These are phyloP conservation scores for Cecidostiba fungosa DNA, from an alignment of 2,888 invertebrate species.

Conservation along the genomic window DNA sequence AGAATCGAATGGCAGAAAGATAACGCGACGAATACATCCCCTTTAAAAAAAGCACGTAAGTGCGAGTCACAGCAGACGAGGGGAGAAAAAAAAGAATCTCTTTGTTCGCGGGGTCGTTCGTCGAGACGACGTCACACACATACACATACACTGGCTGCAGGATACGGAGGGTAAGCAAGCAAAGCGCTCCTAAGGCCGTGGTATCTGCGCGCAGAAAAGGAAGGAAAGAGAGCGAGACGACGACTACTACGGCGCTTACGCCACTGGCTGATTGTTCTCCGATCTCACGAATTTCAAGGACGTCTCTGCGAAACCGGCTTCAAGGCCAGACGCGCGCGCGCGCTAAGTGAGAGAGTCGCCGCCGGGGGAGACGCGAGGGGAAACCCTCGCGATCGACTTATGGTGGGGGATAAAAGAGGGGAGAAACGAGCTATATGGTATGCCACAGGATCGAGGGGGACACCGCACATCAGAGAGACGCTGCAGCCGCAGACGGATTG, in stretches of 20 bases:
- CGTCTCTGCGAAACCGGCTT: conserved; percentile 76
- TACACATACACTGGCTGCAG: background rate
- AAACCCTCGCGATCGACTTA: background rate
- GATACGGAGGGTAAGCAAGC: conserved; percentile 29
- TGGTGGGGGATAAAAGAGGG: conserved; percentile 30
- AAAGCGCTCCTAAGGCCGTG: conserved; percentile 2
- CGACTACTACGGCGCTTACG: conserved; percentile 55
- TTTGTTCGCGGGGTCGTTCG: conserved; percentile 48
- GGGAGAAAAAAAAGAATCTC: conserved; percentile 51
- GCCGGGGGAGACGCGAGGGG: conserved; percentile 22
- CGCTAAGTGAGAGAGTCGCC: conserved; percentile 29
- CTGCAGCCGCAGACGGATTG: conserved; percentile 6
- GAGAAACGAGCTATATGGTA: background rate
- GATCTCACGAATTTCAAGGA: conserved; percentile 77
- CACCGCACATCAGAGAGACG: background rate
- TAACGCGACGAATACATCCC: conserved; percentile 34
- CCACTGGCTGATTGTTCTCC: conserved; percentile 68
- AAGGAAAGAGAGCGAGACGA: conserved; percentile 20
- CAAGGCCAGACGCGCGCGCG: conserved; percentile 65
- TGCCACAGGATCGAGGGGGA: conserved; percentile 26
- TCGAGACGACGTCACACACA: conserved; percentile 9
- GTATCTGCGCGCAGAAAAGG: background rate
- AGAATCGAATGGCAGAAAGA: background rate
- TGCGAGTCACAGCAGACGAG: background rate
- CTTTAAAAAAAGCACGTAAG: conserved; percentile 42